Evolutionary conservation across 2,113 vertebrate genomes (phyloP), one percentile per base, ranked within the genome.

Genomic region (Tiliqua scincoides): DNA sequence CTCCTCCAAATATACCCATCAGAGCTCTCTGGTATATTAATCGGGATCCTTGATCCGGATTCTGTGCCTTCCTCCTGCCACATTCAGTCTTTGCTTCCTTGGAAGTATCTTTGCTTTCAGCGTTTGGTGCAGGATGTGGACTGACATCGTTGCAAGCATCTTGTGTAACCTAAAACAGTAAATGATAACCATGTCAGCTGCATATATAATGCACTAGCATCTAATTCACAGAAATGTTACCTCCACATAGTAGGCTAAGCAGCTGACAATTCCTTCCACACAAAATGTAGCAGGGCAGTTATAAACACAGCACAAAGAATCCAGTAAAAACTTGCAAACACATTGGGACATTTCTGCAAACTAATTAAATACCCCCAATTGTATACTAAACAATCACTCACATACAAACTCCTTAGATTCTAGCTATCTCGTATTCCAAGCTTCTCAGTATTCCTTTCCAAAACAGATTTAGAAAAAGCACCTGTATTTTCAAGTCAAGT

Each of bases 11-110:
- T 59, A 89, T 88, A 30, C 92, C 86, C 8, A 86, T 92, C 81
- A 97, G 74, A 6, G 97, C 97, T 89, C 78, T 95, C 78, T 92
- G 92, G 85, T 97, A 97, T 59, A 96, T 96, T 20, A 93, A 77
- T 59, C 93, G 95, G 8, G 93, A 95, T 54, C 91, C 96, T 27
- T 95, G 96, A 11, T 85, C 52, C 27, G 78, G 63, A 23, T 94
- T 95, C 40, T 91, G 90, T 57, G 85, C 94, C 85, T 94, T 94
- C 83, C 92, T 96, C 87, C 89, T 92, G 85, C 91, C 96, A 83
- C 81, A 87, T 79, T 88, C 65, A 65, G 48, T 37, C 80, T 48
- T n/a, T 15, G 72, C 27, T 21, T 93, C 90, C 79, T 93, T 90
- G n/a, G 11, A 74, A 15, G 65, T 40, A 15, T 67, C 82, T 35